Base-by-base conservation (phyloP, 2,888 invertebrate species). In the Cantharis lateralis region DNA sequence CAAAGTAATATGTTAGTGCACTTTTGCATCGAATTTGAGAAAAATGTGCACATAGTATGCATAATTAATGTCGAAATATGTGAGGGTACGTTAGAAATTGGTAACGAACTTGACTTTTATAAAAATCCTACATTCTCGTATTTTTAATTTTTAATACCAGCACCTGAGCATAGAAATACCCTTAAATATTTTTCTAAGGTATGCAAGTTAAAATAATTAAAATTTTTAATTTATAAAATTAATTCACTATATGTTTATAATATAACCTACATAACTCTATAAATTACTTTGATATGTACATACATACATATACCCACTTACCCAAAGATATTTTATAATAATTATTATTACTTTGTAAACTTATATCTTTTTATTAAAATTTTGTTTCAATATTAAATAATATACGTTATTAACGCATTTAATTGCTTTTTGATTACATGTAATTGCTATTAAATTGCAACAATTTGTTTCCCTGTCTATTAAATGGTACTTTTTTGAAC, bases 81-180 rank as follows among this genome's bases (percentile, higher is more conserved):
- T 18, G 61, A 66, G 64, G 24, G 66, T 63, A 70, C 16, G 68
- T 74, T 74, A 68, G n/a, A 20, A 70, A 73, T 74, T 68, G 76
- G 71, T 73, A 77, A 77, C 71, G 70, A 68, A 66, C 70, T 76
- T 71, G 71, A 77, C 73, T 73, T 74, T 77, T 73, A 77, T 68
- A 28, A 70, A 48, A 48, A 48, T 48, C 48, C n/a, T n/a, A n/a
- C 1, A 64, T 11, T 18, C 18, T n/a, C 2, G 13, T 63, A 62
- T 18, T 63, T 63, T 63, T 16, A 7, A 66, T 66, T 66, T 66
- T 20, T 1, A 18, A n/a, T 48, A 48, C n/a, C 48, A 4, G 48
- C 48, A 48, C 7, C 48, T 48, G 48, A 48, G 48, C 48, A 9
- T 48, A 48, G 13, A 32, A 32, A 7, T 48, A 7, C n/a, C 48